These are phyloP conservation scores for Drosophila funebris DNA, from an alignment of 1,140 invertebrate species.

Conservation along the genomic window DNA sequence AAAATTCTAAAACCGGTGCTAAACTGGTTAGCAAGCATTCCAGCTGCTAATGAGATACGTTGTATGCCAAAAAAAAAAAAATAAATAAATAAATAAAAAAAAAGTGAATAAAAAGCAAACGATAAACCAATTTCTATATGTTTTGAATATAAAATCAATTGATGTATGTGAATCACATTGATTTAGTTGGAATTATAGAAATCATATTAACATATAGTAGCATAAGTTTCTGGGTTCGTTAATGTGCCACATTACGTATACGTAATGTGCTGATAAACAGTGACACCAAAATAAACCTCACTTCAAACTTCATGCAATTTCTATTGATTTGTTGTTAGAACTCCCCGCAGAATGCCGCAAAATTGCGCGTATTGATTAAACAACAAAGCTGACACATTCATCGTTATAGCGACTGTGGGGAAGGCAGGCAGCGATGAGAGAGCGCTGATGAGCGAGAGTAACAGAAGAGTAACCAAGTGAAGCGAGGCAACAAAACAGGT, in stretches of 20 bases:
- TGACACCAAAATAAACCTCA: not conserved
- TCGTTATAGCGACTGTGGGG: conserved; percentile 52
- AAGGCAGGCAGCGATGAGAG: not conserved
- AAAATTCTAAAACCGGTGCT: conserved; percentile 7
- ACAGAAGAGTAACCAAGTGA: not conserved
- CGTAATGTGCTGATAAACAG: conserved; percentile 28
- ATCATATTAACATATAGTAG: conserved; percentile 7
- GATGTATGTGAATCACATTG: conserved; percentile 20
- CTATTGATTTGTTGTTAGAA: conserved; percentile 16
- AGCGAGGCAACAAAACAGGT: conserved; percentile 3
- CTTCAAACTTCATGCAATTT: conserved; percentile 18
- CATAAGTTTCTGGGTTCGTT: conserved; percentile 1
- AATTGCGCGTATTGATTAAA: conserved; percentile 51
- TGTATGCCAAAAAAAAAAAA: conserved; percentile 5
- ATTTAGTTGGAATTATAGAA: not conserved
- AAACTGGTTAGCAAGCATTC: conserved; percentile 22
- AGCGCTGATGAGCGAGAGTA: not conserved
- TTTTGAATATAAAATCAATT: conserved; percentile 33
- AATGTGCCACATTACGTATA: conserved; percentile 44
- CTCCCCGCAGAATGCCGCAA: not conserved
- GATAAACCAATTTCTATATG: conserved; percentile 7
- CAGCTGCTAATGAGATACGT: not conserved
- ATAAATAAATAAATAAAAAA: not conserved
- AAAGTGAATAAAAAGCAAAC: not conserved
- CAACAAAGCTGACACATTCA: conserved; percentile 35